Base-by-base conservation (phyloP, 1,140 invertebrate genomes). In the Palaemon carinicauda region DNA sequence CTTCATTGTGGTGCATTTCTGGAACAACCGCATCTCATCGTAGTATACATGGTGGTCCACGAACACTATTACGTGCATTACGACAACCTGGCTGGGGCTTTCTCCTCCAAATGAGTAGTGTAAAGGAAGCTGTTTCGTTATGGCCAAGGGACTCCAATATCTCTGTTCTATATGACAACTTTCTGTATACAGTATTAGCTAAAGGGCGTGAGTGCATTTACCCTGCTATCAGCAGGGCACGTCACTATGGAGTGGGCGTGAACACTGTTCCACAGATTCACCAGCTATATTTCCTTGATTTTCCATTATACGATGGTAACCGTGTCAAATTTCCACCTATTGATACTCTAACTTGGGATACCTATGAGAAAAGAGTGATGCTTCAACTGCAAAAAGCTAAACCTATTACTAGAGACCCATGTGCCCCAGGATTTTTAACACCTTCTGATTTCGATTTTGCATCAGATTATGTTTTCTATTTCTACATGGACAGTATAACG, bases 41-140 rank as follows among this genome's bases (percentile, higher is more conserved):
- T 9, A 12, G 12, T 41, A 41, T 73, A n/a, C 24, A 65, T 9
- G 24, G 33, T 15, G 87, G 85, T 33, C 87, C 87, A 3, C 19
- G n/a, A 17, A 19, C 52, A 12, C 29, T 88, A 21, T 29, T 80
- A 9, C 65, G 87, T 10, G 77, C 54, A 14, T 73, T 50, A 10
- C 41, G 87, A n/a, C 87, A 88, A 21, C 78, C 87, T 52, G 87
- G 87, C 29, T 88, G 87, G 87, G 87, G 87, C 24, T 88, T 60
- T 51, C 52, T 88, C 33, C 21, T 88, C 21, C 53, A 24, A 31
- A 75, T 54, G 15, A 33, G 24, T 21, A 82, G 85, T 17, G 87
- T 71, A 4, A 52, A 65, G 19, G 21, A 33, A 50, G 65, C 52
- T 24, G 78, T 77, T 51, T 53, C 52, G 21, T 60, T 74, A 33